Conservation (phyloP, 2,113 vertebrate genomes). For the Nycticebus coucang region DNA sequence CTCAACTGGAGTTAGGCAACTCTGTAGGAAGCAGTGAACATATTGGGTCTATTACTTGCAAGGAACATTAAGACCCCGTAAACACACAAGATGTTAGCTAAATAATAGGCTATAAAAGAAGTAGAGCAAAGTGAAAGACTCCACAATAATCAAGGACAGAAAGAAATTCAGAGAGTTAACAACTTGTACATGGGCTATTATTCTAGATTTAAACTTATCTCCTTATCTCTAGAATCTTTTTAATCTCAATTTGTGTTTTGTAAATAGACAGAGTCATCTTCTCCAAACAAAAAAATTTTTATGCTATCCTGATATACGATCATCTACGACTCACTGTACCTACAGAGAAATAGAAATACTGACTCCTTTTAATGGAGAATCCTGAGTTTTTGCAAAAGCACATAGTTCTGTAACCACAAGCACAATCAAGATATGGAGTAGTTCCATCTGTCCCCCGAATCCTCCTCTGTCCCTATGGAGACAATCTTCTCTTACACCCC, state of each 20-base stretch:
- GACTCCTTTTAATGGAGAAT: neutral
- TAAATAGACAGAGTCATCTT: neutral
- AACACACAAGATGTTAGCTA: neutral
- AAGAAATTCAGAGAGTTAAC: neutral
- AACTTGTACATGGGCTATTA: neutral
- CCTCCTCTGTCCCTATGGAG: too few relatives aligned
- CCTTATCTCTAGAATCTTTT: neutral
- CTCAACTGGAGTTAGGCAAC: neutral
- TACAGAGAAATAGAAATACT: neutral
- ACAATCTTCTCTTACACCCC: too few relatives aligned
- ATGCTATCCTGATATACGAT: neutral
- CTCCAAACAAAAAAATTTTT: neutral
- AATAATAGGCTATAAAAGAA: neutral
- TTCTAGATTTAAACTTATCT: neutral
- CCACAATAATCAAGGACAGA: neutral
- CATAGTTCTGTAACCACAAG: too few relatives aligned
- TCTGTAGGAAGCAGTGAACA: neutral
- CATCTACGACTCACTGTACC: neutral
- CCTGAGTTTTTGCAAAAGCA: too few relatives aligned
- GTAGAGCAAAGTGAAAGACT: neutral
- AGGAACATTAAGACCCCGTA: constrained; percentile 44
- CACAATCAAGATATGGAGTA: too few relatives aligned
- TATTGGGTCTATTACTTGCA: neutral
- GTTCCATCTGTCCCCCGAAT: too few relatives aligned
- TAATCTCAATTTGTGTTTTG: neutral